Evolutionary conservation across 2,113 vertebrate genomes (phyloP).

Genomic region (Gopherus flavomarginatus): DNA sequence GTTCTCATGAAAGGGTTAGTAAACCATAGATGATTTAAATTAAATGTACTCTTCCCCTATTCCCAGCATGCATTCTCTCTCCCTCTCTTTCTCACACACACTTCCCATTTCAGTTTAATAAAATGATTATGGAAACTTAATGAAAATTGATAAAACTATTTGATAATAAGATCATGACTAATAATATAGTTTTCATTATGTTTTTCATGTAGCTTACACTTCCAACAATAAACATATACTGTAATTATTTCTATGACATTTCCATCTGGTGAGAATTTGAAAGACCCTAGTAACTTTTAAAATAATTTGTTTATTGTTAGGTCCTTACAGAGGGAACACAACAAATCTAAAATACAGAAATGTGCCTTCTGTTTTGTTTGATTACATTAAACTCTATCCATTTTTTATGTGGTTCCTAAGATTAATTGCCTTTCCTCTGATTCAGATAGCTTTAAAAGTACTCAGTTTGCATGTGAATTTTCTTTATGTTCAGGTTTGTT

Average conservation of each 20-base stretch:
- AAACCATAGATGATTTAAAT: neutral
- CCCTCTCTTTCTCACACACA: neutral
- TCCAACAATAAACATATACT: constrained; percentile 15
- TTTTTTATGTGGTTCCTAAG: constrained; percentile 24
- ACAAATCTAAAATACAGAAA: constrained; percentile 30
- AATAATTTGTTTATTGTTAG: constrained; percentile 17
- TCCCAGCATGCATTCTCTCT: neutral
- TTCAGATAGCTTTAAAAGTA: constrained; percentile 1
- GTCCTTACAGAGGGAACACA: neutral
- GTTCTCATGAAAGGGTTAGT: constrained; percentile 4
- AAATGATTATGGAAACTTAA: neutral
- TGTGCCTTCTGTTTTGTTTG: constrained; percentile 24
- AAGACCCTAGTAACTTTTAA: neutral
- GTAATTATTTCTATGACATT: constrained; percentile 26
- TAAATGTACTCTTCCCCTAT: neutral
- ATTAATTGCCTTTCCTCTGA: constrained; percentile 54
- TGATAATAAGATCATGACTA: neutral
- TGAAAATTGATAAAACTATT: neutral
- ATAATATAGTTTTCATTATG: neutral
- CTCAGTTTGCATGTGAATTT: neutral
- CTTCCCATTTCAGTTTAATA: neutral
- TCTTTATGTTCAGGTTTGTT: neutral
- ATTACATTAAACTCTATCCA: constrained; percentile 27
- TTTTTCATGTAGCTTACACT: neutral
- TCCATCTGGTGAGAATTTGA: neutral